Evolutionary conservation across 2,113 vertebrate species (phyloP), one percentile per base, ranked within the genome.

Genomic region (Nerophis lumbriciformis): DNA sequence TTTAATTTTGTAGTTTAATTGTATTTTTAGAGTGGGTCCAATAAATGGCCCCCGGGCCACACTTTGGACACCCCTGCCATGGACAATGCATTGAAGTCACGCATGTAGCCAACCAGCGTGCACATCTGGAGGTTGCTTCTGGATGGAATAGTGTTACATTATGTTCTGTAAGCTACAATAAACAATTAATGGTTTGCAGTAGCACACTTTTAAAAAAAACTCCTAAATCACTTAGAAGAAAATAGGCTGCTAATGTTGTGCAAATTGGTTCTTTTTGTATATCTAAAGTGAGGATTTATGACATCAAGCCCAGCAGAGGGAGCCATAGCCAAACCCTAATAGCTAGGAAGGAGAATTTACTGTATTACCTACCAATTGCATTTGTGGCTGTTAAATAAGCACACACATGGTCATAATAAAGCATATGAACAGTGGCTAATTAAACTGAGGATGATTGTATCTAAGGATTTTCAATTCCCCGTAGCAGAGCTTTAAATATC

Each of bases 291-390:
- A 19, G 6, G 5, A 11, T 15, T 1, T 9, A 5, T 6, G 12
- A 37, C 4, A 4, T 11, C 12, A 8, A 8, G 15, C 66, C 48
- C 82, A 80, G 67, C 45, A 81, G 84, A 69, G 77, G 80, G 80
- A 45, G 82, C 67, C 66, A 5, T 72, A 59, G 61, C 6, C 37
- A 57, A 9, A 62, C 53, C 5, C 59, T 3, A 52, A 35, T 9
- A n/a, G 39, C 12, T 8, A 50, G n/a, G 12, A 28, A 14, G 16
- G 13, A 62, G 12, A 37, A n/a, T 8, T 42, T 53, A 28, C 13
- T 48, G 1, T 38, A 10, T 12, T 35, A 35, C 28, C 3, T 28
- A 28, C 28, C 28, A 28, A 16, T 6, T 49, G n/a, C 53, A 53
- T 21, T 21, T 61, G 13, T 65, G 48, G 19, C 37, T 66, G 38